Conservation (phyloP, 2,888 invertebrate species). For the Augiades crinisus region DNA sequence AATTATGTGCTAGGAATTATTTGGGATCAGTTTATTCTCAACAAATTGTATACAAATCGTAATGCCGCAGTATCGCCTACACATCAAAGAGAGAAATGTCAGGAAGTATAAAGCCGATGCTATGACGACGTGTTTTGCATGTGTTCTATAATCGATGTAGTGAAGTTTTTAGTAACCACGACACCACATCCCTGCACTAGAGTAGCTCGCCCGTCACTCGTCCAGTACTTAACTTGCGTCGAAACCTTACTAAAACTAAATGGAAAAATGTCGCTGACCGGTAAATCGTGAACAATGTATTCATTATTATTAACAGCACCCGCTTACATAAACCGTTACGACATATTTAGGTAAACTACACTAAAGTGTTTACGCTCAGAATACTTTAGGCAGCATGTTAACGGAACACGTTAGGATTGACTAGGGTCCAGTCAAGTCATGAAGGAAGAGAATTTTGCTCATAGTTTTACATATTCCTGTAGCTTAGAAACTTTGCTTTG, state of each 20-base stretch:
- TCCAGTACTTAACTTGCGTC: constrained; percentile 14
- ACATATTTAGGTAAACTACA: neutral
- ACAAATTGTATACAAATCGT: neutral
- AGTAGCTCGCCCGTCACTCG: constrained; percentile 30
- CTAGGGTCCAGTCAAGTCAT: too few species aligned
- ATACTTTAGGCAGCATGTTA: too few species aligned
- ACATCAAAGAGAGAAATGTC: neutral
- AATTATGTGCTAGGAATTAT: constrained; percentile 25
- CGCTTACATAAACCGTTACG: neutral
- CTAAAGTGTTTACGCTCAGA: neutral
- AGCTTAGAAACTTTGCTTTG: too few species aligned
- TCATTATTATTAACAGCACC: constrained; percentile 43
- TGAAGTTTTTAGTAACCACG: constrained; percentile 22
- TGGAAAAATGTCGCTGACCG: constrained; percentile 1
- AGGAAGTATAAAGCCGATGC: constrained; percentile 7
- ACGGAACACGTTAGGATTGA: neutral
- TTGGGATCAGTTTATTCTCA: constrained; percentile 62
- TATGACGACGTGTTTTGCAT: constrained; percentile 14
- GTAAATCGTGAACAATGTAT: constrained; percentile 62
- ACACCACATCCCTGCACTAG: constrained; percentile 27
- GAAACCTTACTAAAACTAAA: neutral
- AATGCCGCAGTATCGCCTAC: neutral
- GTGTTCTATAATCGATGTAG: constrained; percentile 13
- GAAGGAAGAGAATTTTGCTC: too few species aligned
- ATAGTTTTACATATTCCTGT: too few species aligned